Evolutionary conservation across 2,888 invertebrate genomes (phyloP).

Genomic region (Halictus quadricinctus): DNA sequence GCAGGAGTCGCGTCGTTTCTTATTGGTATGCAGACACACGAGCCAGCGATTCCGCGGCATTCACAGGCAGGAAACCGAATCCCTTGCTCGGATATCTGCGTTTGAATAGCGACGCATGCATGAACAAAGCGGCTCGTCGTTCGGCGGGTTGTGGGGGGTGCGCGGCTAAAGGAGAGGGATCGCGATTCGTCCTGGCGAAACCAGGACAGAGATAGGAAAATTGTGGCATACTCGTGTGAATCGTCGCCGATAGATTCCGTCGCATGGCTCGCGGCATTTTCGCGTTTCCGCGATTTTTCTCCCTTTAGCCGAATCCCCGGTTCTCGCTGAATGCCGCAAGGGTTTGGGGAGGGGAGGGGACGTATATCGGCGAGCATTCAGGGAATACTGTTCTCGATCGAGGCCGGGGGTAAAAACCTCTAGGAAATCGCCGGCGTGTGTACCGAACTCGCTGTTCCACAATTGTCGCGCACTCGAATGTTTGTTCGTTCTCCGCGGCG

Average conservation of each 20-base stretch:
- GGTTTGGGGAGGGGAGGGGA: background rate
- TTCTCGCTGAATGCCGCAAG: constrained; percentile 17
- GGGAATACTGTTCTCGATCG: constrained; percentile 24
- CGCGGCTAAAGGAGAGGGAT: background rate
- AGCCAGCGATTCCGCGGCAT: constrained; percentile 20
- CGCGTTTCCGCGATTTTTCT: constrained; percentile 53
- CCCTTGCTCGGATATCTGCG: constrained; percentile 31
- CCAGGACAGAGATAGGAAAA: constrained; percentile 29
- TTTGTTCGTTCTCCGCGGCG: constrained; percentile 9
- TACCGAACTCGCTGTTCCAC: constrained; percentile 6
- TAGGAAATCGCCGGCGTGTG: constrained; percentile 23
- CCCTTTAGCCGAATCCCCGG: constrained; percentile 14
- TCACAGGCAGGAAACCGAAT: constrained; percentile 36
- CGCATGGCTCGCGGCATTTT: constrained; percentile 58
- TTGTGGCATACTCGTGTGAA: constrained; percentile 53
- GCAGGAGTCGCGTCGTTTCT: background rate
- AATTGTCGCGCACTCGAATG: background rate
- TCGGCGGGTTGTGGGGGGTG: constrained; percentile 20
- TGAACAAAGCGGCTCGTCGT: constrained; percentile 43
- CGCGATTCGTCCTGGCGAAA: constrained; percentile 43
- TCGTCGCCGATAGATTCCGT: constrained; percentile 61
- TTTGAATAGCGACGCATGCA: constrained; percentile 46
- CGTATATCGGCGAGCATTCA: constrained; percentile 35
- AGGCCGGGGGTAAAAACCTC: background rate
- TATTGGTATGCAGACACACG: constrained; percentile 35